Conservation (phyloP, 2,888 invertebrate genomes). For the Timandra comae region DNA sequence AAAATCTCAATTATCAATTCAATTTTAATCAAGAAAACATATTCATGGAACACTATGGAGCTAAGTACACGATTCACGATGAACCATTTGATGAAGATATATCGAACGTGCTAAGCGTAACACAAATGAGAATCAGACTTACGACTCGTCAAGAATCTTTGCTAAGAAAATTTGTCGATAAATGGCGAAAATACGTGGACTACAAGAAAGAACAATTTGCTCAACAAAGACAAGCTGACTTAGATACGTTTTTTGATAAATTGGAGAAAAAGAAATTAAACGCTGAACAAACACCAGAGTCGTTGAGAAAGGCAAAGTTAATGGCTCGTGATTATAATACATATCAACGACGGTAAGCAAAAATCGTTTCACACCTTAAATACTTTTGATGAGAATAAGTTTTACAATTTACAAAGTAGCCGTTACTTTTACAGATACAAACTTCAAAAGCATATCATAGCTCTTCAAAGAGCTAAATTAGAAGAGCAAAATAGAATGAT, state of each 20-base stretch:
- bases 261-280: conserved; percentile 50
- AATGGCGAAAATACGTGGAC: conserved; percentile 49
- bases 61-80: neutral
- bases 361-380: neutral
- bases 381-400: too few species aligned
- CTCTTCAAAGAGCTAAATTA: conserved; percentile 82
- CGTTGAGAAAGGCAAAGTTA: conserved; percentile 40
- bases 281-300: conserved; percentile 26
- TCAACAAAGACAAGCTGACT: conserved; percentile 44
- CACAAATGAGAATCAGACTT: conserved; percentile 39
- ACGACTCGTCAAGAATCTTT: conserved; percentile 33
- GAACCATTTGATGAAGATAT: conserved; percentile 17
- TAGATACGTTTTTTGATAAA: conserved; percentile 58
- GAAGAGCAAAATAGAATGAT: conserved; percentile 84
- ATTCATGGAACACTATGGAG: too few species aligned
- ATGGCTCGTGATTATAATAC: conserved; percentile 51
- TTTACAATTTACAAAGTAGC: too few species aligned
- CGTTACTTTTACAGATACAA: conserved; percentile 68
- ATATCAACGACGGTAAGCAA: conserved; percentile 60
- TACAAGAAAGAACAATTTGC: conserved; percentile 37
- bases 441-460: conserved; percentile 84
- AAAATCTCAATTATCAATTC: conserved; percentile 10
- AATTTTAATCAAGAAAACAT: too few species aligned
- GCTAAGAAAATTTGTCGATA: conserved; percentile 44
- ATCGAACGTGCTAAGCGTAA: conserved; percentile 39